Evolutionary conservation across 2,113 vertebrate species (phyloP), one percentile per base, ranked within the genome.

Genomic region (Nipponia nippon): DNA sequence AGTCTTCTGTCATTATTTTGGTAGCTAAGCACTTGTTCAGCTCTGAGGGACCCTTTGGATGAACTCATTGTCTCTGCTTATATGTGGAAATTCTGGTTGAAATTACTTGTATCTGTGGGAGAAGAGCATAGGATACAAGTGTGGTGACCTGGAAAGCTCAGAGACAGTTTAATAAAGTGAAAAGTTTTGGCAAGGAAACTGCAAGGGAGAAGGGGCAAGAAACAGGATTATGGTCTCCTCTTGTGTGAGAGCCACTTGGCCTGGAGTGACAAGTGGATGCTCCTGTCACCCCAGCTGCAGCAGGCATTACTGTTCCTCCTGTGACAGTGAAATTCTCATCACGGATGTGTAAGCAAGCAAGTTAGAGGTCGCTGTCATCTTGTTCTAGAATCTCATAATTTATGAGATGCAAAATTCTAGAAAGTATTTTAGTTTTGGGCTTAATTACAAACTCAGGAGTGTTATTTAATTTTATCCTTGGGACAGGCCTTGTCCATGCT

Each of bases 101-200:
- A 90, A 65, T 47, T 40, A 9, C 15, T 38, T 42, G 17, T 32
- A 36, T 23, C 16, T 56, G 8, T 40, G 7, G 4, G 42, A 76
- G 3, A 79, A 49, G 12, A 65, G 5, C 2, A 9, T 11, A 40
- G 13, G 16, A 14, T 21, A n/a, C 0, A 1, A 70, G 5, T 42
- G 13, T 15, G 17, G 7, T 49, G 27, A 32, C 53, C 18, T 47
- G 16, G 18, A 58, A 83, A 84, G 10, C 21, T 72, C 52, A 26
- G 36, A 59, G 65, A 12, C 1, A n/a, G 40, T 29, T 52, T 58
- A 34, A 63, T 20, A 53, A 10, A 53, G 20, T 4, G 4, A 65
- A 55, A 52, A 22, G 16, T 27, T 81, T 55, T 73, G 22, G 2
- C 15, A 59, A 55, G 17, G 16, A 56, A 65, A n/a, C 6, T 42